phyloP scores from a whole-genome alignment of 2,888 invertebrate genomes.

The Metopia argyrocephala region DNA sequence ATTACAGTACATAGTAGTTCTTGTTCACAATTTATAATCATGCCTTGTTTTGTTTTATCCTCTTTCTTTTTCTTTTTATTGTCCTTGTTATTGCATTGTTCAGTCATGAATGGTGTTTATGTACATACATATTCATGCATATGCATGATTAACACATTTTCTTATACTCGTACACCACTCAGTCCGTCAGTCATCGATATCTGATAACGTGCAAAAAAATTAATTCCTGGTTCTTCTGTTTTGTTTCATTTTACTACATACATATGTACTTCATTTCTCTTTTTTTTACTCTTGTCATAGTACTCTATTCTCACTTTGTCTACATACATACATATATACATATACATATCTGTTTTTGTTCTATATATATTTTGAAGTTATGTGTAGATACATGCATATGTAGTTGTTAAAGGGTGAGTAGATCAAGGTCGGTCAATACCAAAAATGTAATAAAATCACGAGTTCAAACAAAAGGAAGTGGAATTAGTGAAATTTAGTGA shows the following conservation, averaged over 20 bases:
- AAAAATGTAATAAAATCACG: too few relatives aligned
- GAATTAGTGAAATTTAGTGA: too few relatives aligned
- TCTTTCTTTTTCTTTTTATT: neutral
- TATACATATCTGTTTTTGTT: too few relatives aligned
- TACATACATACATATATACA: too few relatives aligned
- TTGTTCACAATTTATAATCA: conserved; percentile 17
- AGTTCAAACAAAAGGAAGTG: too few relatives aligned
- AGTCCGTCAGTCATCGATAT: conserved; percentile 35
- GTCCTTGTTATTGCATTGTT: neutral
- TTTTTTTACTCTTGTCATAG: too few relatives aligned
- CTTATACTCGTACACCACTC: neutral
- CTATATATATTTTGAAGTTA: too few relatives aligned
- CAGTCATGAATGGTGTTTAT: conserved; percentile 33
- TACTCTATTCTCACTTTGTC: too few relatives aligned
- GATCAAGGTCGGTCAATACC: too few relatives aligned
- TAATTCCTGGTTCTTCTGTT: conserved; percentile 33
- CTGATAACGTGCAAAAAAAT: conserved; percentile 43
- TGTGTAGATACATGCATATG: too few relatives aligned
- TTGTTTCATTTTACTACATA: conserved; percentile 1
- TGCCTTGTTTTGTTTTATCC: neutral
- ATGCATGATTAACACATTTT: neutral
- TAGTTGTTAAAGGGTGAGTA: too few relatives aligned
- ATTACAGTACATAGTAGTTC: neutral
- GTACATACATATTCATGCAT: conserved; percentile 4
- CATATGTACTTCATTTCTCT: neutral